A percentile compares a stretch with the other conserved stretches of the same genome.
Conservation (phyloP, 1,140 invertebrate genomes). For the Brevipalpus yothersi region DNA sequence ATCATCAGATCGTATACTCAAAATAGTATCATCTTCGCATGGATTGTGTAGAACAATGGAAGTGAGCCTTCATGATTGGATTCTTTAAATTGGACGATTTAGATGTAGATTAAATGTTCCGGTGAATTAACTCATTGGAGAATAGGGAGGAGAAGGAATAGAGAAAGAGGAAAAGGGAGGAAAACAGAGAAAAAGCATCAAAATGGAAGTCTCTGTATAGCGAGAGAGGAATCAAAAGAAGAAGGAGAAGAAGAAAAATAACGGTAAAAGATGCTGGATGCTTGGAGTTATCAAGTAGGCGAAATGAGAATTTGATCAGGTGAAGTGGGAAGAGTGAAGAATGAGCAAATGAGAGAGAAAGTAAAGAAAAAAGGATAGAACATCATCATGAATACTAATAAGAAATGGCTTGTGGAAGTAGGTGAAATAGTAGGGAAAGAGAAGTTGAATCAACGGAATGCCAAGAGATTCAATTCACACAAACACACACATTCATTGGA, state of each 20-base stretch:
- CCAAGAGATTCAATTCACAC: too few relatives aligned
- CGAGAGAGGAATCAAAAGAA: not conserved
- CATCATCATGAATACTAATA: too few relatives aligned
- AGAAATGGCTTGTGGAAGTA: too few relatives aligned
- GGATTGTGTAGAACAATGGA: not conserved
- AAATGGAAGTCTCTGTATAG: not conserved
- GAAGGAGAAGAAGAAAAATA: not conserved
- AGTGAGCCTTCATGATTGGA: not conserved
- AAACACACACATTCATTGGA: too few relatives aligned
- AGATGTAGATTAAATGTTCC: not conserved
- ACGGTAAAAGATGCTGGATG: not conserved
- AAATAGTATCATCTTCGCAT: not conserved
- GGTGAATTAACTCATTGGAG: not conserved
- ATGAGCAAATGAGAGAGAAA: too few relatives aligned
- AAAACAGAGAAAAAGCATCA: not conserved
- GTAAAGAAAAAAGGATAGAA: too few relatives aligned
- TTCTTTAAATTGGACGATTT: not conserved
- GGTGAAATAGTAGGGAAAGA: too few relatives aligned
- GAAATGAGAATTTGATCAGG: too few relatives aligned
- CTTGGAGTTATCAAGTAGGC: too few relatives aligned
- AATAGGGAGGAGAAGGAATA: not conserved
- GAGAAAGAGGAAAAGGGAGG: not conserved
- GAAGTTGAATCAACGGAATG: too few relatives aligned
- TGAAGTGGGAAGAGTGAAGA: too few relatives aligned
- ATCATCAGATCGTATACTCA: not conserved